Conservation (phyloP, 2,113 vertebrate genomes). For the Triplophysa rosa region DNA sequence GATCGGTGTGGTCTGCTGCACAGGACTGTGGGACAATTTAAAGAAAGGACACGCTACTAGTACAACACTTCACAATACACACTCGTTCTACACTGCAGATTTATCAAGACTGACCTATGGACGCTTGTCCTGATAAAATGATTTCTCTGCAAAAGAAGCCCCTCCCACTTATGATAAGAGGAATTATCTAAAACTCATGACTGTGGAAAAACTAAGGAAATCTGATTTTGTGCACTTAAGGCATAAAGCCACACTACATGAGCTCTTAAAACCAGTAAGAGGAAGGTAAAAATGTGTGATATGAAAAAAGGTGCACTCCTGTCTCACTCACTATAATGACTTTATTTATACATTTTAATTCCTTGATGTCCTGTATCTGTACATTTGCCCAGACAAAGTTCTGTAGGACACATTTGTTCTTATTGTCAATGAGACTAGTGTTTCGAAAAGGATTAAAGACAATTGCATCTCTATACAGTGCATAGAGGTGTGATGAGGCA, state of each 20-base stretch:
- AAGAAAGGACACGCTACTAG: slow-evolving; percentile 1
- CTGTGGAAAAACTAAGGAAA: background rate
- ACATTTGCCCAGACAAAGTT: background rate
- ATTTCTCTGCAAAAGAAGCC: background rate
- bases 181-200: background rate
- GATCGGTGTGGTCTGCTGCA: slow-evolving; percentile 33
- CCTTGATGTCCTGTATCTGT: background rate
- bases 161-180: background rate
- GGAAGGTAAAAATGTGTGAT: background rate
- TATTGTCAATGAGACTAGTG: background rate
- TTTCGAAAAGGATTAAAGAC: background rate
- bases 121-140: background rate
- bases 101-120: slow-evolving; percentile 13
- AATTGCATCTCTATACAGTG: background rate
- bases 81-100: background rate
- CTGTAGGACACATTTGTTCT: background rate
- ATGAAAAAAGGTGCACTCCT: background rate
- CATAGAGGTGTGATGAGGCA: background rate
- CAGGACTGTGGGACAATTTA: slow-evolving; percentile 20
- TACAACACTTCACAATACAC: slow-evolving; percentile 18
- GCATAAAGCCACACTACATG: background rate
- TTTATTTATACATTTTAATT: background rate
- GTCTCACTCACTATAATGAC: background rate
- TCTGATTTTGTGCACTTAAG: background rate
- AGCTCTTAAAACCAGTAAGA: background rate